Evolutionary conservation across 2,797 vertebrate species (phyloP).

Genomic region (Pogoniulus pusillus): DNA sequence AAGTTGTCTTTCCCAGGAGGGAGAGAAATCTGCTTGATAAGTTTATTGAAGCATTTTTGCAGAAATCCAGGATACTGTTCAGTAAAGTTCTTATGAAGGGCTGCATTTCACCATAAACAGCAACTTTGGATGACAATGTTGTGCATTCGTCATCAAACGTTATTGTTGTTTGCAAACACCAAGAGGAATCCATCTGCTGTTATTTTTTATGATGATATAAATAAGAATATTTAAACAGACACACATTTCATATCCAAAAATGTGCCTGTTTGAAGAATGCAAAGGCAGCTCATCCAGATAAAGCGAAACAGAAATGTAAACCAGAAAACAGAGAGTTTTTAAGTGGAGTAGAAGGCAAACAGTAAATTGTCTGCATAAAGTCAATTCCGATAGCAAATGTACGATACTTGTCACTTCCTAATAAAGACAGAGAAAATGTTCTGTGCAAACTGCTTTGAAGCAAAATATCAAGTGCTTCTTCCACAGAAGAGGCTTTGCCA

Average conservation of each 20-base stretch:
- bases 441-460: conserved; percentile 8
- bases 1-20: conserved; percentile 16
- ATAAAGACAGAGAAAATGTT: not conserved
- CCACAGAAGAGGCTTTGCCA: not conserved
- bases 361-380: not conserved
- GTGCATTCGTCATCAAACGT: not conserved
- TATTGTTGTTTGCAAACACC: conserved; percentile 9
- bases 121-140: conserved; percentile 14
- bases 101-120: not conserved
- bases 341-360: not conserved
- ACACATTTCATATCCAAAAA: not conserved
- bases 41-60: conserved; percentile 20
- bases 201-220: conserved; percentile 7
- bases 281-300: not conserved
- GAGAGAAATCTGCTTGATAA: not conserved
- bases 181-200: not conserved
- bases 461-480: not conserved
- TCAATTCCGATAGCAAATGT: not conserved
- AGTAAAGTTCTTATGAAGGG: conserved; percentile 11
- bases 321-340: not conserved
- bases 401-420: not conserved
- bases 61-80: not conserved
- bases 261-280: not conserved
- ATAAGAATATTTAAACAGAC: not conserved
- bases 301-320: not conserved